Evolutionary conservation across 2,888 invertebrate species (phyloP).

Genomic region (Chorisops tibialis): DNA sequence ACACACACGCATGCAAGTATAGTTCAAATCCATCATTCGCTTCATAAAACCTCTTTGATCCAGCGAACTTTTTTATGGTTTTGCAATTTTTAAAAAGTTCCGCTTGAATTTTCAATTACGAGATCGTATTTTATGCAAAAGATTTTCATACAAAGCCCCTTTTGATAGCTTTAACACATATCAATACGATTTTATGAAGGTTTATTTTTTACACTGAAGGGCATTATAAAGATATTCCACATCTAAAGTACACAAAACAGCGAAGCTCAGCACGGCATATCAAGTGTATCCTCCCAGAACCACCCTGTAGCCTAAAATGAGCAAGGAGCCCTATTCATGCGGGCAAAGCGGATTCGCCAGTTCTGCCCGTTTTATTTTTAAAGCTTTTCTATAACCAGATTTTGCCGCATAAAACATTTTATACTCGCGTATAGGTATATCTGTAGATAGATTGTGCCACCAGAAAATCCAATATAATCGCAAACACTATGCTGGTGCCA

Average conservation of each 20-base stretch:
- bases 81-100: constrained; percentile 9
- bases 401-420: constrained; percentile 30
- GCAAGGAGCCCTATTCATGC: not conserved
- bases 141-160: constrained; percentile 23
- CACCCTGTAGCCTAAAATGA: not conserved
- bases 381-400: constrained; percentile 29
- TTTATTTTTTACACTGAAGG: constrained; percentile 5
- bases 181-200: constrained; percentile 15
- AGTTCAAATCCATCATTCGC: too few species aligned
- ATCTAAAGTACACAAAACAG: constrained; percentile 1
- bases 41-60: too few species aligned
- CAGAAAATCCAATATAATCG: constrained; percentile 8
- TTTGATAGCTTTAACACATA: constrained; percentile 13
- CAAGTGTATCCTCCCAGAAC: not conserved
- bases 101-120: constrained; percentile 30
- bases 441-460: not conserved
- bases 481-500: not conserved
- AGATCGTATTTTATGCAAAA: constrained; percentile 25
- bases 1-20: too few species aligned
- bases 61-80: too few species aligned
- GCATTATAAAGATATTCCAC: constrained; percentile 15
- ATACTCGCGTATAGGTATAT: constrained; percentile 14
- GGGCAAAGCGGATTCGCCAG: not conserved
- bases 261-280: not conserved
- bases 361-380: constrained; percentile 22